Percentiles rank a stretch among this genome's conserved stretches.
These are phyloP conservation scores for Sardina pilchardus DNA, from an alignment of 2,113 vertebrate species.

Conservation along the genomic window DNA sequence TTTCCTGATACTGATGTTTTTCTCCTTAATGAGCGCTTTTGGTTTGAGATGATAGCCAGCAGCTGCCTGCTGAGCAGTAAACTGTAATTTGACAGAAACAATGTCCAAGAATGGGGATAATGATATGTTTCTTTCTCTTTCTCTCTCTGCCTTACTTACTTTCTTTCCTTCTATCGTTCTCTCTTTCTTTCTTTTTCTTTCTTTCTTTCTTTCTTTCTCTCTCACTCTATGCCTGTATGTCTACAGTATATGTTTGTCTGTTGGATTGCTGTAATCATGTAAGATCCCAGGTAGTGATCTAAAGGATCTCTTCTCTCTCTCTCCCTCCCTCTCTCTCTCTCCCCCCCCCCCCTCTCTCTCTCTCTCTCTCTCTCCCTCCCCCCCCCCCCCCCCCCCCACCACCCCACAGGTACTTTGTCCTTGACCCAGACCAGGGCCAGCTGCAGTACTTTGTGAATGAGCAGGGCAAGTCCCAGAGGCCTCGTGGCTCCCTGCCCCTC, in stretches of 20 bases:
- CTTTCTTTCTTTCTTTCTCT: not conserved
- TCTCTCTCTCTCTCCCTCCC: slow-evolving; percentile 2
- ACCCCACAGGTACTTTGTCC: slow-evolving; percentile 79
- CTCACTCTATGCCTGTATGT: not conserved
- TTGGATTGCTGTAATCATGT: too few species aligned
- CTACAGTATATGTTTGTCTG: not conserved
- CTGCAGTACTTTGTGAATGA: slow-evolving; percentile 95
- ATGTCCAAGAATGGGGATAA: not conserved
- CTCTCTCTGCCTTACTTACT: slow-evolving; percentile 31
- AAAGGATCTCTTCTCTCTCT: not conserved
- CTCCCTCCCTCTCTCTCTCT: slow-evolving; percentile 8
- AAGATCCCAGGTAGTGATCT: too few species aligned
- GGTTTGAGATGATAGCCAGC: not conserved
- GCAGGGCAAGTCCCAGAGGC: slow-evolving; percentile 88
- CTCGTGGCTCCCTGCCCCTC: slow-evolving; percentile 85
- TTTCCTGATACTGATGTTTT: not conserved
- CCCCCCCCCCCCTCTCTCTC: not conserved
- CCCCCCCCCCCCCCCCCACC: slow-evolving; percentile 16
- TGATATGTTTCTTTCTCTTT: not conserved
- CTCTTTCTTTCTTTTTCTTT: not conserved
- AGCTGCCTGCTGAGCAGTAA: not conserved
- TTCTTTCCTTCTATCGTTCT: slow-evolving; percentile 13
- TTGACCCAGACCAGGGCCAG: slow-evolving; percentile 86
- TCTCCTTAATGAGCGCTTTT: not conserved
- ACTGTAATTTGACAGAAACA: not conserved